Percentiles rank a stretch among this genome's conserved stretches.
phyloP scores from a whole-genome alignment of 2,797 vertebrate species.

The Pangasius larnaudii region DNA sequence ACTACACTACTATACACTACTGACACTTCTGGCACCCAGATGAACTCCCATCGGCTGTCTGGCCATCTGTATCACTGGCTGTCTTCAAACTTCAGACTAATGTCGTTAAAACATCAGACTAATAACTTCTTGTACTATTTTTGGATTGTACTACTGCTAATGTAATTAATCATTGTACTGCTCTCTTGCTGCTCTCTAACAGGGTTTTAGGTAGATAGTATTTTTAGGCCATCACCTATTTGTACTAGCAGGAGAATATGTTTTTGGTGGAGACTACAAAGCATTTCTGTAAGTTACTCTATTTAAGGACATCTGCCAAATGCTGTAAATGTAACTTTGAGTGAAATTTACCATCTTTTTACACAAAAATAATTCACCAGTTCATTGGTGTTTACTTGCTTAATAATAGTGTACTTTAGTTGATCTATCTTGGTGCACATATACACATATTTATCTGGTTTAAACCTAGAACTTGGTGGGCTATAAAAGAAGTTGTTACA shows the following conservation, averaged over 20 bases:
- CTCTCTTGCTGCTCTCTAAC: not conserved
- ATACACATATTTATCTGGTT: not conserved
- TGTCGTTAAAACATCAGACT: not conserved
- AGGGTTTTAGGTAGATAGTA: not conserved
- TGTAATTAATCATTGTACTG: not conserved
- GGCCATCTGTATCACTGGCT: not conserved
- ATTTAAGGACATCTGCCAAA: not conserved
- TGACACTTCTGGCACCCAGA: not conserved
- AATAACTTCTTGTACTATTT: not conserved
- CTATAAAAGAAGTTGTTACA: not conserved
- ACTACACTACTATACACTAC: not conserved
- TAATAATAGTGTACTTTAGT: not conserved
- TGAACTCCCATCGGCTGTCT: not conserved
- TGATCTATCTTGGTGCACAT: not conserved
- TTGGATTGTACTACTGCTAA: not conserved
- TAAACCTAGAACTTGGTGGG: not conserved
- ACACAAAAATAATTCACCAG: not conserved
- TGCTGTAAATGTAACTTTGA: not conserved
- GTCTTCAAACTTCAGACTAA: not conserved
- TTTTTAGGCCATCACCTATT: not conserved
- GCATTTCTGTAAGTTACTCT: not conserved
- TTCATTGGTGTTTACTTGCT: not conserved
- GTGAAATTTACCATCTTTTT: not conserved
- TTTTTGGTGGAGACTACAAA: not conserved
- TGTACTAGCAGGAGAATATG: not conserved